Percentiles rank a stretch among this genome's conserved stretches.
These are phyloP conservation scores for Prionace glauca DNA, from an alignment of 2,797 vertebrate genomes.

Conservation along the genomic window DNA sequence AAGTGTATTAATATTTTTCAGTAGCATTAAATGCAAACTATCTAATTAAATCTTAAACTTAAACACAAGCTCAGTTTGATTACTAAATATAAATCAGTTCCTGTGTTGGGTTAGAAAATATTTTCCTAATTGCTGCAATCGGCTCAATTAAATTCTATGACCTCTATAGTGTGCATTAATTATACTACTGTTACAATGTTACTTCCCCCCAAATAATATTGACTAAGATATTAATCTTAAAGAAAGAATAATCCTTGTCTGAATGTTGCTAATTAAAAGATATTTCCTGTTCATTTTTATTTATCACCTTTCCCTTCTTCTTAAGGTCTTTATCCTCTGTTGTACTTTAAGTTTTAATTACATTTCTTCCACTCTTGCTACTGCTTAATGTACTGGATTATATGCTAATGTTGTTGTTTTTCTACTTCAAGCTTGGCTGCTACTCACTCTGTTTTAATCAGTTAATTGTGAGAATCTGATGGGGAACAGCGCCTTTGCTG, in stretches of 20 bases:
- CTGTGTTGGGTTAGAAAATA: conserved; percentile 12
- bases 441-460: neutral
- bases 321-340: neutral
- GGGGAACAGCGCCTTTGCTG: neutral
- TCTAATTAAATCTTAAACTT: conserved; percentile 11
- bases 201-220: neutral
- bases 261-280: conserved; percentile 4
- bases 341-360: neutral
- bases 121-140: neutral
- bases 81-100: conserved; percentile 26
- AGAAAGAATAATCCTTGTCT: conserved; percentile 23
- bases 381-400: neutral
- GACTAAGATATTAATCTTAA: neutral
- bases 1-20: neutral
- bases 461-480: neutral
- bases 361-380: neutral
- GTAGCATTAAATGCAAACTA: conserved; percentile 15
- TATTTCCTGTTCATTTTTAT: conserved; percentile 21
- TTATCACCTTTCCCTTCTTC: neutral
- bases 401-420: neutral
- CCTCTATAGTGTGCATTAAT: neutral
- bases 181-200: neutral
- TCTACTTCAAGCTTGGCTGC: neutral
- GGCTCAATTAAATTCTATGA: neutral
- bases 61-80: conserved; percentile 1